Evolutionary conservation across 2,113 vertebrate species (phyloP).

Genomic region (Daboia siamensis): DNA sequence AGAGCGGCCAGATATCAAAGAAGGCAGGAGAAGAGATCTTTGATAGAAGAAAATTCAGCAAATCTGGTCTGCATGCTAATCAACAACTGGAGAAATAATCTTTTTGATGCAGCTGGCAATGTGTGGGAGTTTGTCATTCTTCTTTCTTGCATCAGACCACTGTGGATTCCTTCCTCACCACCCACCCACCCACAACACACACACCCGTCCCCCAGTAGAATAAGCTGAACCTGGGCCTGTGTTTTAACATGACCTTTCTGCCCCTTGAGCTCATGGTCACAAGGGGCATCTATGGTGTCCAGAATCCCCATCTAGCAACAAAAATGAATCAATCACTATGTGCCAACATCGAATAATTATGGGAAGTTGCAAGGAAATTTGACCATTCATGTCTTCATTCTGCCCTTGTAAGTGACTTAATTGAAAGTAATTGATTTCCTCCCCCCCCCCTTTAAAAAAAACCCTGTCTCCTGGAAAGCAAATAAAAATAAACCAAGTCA

Average conservation of each 20-base stretch:
- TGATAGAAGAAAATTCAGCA: neutral
- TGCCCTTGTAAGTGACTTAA: constrained; percentile 26
- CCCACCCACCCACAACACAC: no score
- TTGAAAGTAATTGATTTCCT: neutral
- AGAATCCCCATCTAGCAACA: neutral
- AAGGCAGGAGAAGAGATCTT: neutral
- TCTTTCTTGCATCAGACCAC: neutral
- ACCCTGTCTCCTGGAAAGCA: neutral
- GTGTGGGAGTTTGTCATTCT: neutral
- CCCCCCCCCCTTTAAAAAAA: neutral
- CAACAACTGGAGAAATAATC: neutral
- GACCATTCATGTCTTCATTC: neutral
- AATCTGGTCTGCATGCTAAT: neutral
- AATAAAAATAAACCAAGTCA: neutral
- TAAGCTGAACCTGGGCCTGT: neutral
- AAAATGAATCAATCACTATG: neutral
- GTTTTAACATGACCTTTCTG: neutral
- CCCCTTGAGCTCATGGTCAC: no score
- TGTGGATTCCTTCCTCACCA: neutral
- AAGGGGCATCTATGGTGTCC: neutral
- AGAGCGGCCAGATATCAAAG: neutral
- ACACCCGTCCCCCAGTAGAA: neutral
- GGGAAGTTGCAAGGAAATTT: neutral
- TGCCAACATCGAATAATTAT: neutral
- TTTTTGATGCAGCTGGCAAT: neutral